Percentiles rank a stretch among this genome's conserved stretches.
phyloP scores from a whole-genome alignment of 2,888 invertebrate species.

The Byasa hedistus region DNA sequence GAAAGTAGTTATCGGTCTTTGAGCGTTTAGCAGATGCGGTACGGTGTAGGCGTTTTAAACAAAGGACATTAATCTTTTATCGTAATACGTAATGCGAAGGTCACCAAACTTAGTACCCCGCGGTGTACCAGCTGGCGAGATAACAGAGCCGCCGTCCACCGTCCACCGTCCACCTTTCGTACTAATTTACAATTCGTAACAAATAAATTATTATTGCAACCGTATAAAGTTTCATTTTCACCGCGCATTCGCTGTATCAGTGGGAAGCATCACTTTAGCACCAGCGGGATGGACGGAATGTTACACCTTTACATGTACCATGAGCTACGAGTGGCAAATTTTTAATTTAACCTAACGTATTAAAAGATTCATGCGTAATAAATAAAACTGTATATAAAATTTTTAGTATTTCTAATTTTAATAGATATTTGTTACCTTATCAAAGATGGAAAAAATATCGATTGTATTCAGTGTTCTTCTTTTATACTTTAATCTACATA shows the following conservation, averaged over 20 bases:
- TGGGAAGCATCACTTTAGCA: conserved; percentile 17
- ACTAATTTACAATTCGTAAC: conserved; percentile 32
- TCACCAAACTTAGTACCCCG: conserved; percentile 26
- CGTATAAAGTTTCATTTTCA: conserved; percentile 14
- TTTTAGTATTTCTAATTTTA: too few relatives aligned
- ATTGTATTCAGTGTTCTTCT: too few relatives aligned
- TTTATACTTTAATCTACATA: too few relatives aligned
- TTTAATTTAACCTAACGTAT: background rate
- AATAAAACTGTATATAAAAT: too few relatives aligned
- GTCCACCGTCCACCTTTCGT: conserved; percentile 30
- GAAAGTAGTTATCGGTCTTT: too few relatives aligned
- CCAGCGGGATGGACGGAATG: conserved; percentile 17
- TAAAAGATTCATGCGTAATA: too few relatives aligned
- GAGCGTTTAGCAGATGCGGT: conserved; percentile 14
- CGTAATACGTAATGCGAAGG: conserved; percentile 17
- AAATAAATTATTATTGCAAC: conserved; percentile 31
- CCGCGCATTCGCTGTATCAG: conserved; percentile 22
- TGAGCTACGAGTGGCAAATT: background rate
- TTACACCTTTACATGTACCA: conserved; percentile 23
- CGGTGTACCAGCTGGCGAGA: conserved; percentile 28
- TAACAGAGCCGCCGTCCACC: conserved; percentile 23
- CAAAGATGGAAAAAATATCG: too few relatives aligned
- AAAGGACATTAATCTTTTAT: conserved; percentile 19
- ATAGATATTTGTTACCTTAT: too few relatives aligned
- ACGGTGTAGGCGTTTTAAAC: conserved; percentile 1